Evolutionary conservation across 1,140 invertebrate species (phyloP).

Genomic region (Choristoneura fumiferana): DNA sequence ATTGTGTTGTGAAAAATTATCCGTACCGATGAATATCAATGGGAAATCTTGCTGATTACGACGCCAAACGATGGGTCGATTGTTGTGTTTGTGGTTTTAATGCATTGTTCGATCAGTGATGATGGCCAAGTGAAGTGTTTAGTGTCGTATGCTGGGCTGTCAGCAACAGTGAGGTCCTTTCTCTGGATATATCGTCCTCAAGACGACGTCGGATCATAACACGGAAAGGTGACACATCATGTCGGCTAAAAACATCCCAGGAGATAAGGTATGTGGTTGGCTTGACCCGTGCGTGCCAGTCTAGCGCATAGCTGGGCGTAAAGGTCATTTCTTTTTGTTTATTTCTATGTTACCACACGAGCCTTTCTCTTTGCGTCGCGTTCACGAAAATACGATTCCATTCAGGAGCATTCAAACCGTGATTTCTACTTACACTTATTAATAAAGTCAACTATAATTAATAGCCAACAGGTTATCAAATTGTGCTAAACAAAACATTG

Average conservation of each 20-base stretch:
- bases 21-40: slow-evolving; percentile 74
- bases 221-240: slow-evolving; percentile 67
- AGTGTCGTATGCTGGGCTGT: slow-evolving; percentile 74
- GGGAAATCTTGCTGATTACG: slow-evolving; percentile 72
- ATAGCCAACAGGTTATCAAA: background rate
- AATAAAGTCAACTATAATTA: background rate
- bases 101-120: slow-evolving; percentile 68
- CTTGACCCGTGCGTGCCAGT: slow-evolving; percentile 28
- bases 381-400: slow-evolving; percentile 24
- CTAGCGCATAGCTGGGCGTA: slow-evolving; percentile 33
- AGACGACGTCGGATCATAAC: slow-evolving; percentile 62
- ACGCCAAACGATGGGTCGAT: slow-evolving; percentile 70
- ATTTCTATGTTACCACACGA: slow-evolving; percentile 39
- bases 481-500: background rate
- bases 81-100: slow-evolving; percentile 73
- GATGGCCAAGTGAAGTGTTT: slow-evolving; percentile 75
- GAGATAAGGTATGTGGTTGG: slow-evolving; percentile 63
- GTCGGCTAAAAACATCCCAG: slow-evolving; percentile 73
- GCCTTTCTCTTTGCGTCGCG: slow-evolving; percentile 55
- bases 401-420: background rate
- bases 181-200: slow-evolving; percentile 71
- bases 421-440: background rate
- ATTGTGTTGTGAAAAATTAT: slow-evolving; percentile 75
- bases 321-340: slow-evolving; percentile 67
- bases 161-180: slow-evolving; percentile 70